phyloP scores from a whole-genome alignment of 2,797 vertebrate genomes.

The Bradypodion pumilum region DNA sequence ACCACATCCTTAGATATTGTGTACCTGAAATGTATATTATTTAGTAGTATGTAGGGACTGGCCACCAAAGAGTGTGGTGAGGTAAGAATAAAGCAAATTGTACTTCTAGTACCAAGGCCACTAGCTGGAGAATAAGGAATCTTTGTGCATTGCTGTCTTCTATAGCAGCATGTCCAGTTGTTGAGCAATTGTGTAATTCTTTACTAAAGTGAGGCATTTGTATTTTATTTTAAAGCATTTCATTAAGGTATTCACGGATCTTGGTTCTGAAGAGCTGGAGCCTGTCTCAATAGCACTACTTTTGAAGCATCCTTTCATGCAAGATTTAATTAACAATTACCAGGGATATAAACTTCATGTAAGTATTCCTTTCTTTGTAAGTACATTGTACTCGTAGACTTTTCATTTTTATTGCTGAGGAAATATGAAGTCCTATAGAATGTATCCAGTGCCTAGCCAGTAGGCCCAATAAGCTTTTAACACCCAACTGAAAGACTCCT shows the following conservation, averaged over 20 bases:
- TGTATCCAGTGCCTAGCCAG: no score
- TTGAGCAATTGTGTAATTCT: slow-evolving; percentile 14
- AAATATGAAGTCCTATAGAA: background rate
- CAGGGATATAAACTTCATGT: slow-evolving; percentile 80
- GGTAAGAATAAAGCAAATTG: no score
- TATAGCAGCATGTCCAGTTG: background rate
- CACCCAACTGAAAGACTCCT: no score
- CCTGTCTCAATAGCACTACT: slow-evolving; percentile 77
- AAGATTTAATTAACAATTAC: slow-evolving; percentile 79
- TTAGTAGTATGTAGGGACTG: background rate
- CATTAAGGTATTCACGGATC: slow-evolving; percentile 77
- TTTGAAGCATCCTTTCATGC: slow-evolving; percentile 82
- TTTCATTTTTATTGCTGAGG: background rate
- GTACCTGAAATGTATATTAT: background rate
- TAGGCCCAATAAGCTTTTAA: no score
- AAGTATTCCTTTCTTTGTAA: slow-evolving; percentile 66
- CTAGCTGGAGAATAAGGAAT: background rate
- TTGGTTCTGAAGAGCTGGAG: slow-evolving; percentile 76
- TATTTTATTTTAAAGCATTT: slow-evolving; percentile 74
- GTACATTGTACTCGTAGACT: background rate
- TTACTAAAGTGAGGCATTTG: slow-evolving; percentile 28
- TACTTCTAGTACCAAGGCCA: no score
- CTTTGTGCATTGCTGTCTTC: background rate
- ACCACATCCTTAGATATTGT: no score
- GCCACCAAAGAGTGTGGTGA: no score